Conservation (phyloP, 1,140 invertebrate genomes). For the Zaprionus davidi region DNA sequence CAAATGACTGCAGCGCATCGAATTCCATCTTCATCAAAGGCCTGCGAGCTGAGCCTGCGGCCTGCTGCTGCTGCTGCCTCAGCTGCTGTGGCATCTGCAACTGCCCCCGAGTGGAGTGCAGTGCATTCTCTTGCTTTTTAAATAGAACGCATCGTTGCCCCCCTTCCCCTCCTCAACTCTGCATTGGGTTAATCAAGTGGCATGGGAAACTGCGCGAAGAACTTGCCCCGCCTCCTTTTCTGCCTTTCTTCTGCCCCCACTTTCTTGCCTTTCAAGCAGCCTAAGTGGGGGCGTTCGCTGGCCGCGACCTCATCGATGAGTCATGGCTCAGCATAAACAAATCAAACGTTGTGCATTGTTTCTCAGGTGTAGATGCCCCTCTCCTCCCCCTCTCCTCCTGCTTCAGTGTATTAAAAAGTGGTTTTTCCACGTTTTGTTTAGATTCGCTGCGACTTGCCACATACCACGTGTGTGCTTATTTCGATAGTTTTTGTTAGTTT, state of each 20-base stretch:
- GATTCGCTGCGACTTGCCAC: slow-evolving; percentile 56
- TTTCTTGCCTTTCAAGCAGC: neutral
- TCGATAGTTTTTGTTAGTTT: slow-evolving; percentile 44
- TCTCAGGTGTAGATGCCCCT: slow-evolving; percentile 58
- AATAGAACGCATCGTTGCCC: slow-evolving; percentile 38
- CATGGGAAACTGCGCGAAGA: slow-evolving; percentile 62
- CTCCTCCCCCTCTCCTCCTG: neutral
- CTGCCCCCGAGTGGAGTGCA: slow-evolving; percentile 44
- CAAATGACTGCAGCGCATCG: slow-evolving; percentile 63
- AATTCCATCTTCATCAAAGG: slow-evolving; percentile 79
- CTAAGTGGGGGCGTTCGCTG: slow-evolving; percentile 40
- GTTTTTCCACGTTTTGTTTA: slow-evolving; percentile 50
- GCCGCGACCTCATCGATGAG: slow-evolving; percentile 61
- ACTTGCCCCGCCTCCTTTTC: slow-evolving; percentile 2
- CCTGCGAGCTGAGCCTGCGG: slow-evolving; percentile 20
- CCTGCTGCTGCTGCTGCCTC: neutral
- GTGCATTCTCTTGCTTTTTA: slow-evolving; percentile 40
- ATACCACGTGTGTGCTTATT: slow-evolving; percentile 22
- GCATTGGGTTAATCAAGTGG: slow-evolving; percentile 71
- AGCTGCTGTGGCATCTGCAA: slow-evolving; percentile 51
- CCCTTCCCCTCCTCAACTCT: slow-evolving; percentile 30
- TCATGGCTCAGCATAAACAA: slow-evolving; percentile 66
- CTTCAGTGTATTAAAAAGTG: neutral
- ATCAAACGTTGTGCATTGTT: slow-evolving; percentile 45
- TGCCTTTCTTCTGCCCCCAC: neutral